These are phyloP conservation scores for Benitochromis conjunctus DNA, from an alignment of 2,113 vertebrate genomes.

Conservation along the genomic window DNA sequence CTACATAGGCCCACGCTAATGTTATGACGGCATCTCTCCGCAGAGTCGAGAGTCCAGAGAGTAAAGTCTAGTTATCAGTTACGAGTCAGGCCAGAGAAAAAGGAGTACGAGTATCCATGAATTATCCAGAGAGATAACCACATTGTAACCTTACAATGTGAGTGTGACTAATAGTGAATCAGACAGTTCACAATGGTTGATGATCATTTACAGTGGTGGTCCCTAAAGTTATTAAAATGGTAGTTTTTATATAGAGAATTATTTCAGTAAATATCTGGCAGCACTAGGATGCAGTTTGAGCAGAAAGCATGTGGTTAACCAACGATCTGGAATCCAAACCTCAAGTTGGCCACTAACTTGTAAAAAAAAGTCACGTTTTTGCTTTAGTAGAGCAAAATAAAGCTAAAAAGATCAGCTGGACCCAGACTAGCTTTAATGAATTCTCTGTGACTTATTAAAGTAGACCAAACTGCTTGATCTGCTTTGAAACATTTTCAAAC, in stretches of 20 bases:
- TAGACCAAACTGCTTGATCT: background rate
- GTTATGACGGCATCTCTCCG: background rate
- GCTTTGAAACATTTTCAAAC: background rate
- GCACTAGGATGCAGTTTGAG: background rate
- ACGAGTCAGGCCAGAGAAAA: background rate
- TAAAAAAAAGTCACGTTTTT: background rate
- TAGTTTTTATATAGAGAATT: rapidly evolving
- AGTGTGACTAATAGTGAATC: background rate
- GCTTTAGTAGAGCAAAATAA: rapidly evolving
- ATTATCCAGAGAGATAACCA: background rate
- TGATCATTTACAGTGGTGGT: background rate
- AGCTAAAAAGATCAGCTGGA: background rate
- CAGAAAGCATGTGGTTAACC: background rate
- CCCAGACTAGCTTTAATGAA: background rate
- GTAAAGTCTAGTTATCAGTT: background rate
- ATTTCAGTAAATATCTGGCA: background rate
- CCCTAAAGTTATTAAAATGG: background rate
- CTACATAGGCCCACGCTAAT: background rate
- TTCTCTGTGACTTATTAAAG: background rate
- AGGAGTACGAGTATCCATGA: background rate
- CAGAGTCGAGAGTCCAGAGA: background rate
- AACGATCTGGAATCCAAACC: rapidly evolving
- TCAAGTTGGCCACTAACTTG: background rate
- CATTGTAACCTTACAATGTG: too few species aligned
- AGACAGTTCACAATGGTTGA: background rate